Evolutionary conservation across 2,888 invertebrate species (phyloP).

Genomic region (Parnassius mnemosyne): DNA sequence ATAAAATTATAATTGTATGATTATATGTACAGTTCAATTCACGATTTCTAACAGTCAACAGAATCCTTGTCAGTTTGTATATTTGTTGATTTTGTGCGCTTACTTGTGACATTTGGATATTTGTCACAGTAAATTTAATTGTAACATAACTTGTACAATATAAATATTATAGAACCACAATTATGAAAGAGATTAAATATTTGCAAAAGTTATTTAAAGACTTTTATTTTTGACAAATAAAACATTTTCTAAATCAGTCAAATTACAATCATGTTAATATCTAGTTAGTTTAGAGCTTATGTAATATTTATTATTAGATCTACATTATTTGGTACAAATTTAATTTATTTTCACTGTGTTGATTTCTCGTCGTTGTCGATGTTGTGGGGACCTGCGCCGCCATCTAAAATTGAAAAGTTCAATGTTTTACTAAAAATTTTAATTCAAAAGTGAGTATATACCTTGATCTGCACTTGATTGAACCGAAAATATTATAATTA

Average conservation of each 20-base stretch:
- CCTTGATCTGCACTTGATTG: too few relatives aligned
- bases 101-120: conserved; percentile 51
- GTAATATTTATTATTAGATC: conserved; percentile 41
- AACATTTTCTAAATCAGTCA: conserved; percentile 43
- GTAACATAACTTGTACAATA: conserved; percentile 80
- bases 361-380: conserved; percentile 53
- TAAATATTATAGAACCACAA: conserved; percentile 81
- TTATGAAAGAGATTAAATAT: conserved; percentile 82
- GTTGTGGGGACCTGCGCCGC: conserved; percentile 82
- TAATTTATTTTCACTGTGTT: conserved; percentile 31
- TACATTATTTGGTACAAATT: conserved; percentile 49
- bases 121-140: conserved; percentile 67
- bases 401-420: conserved; percentile 51
- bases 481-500: too few relatives aligned
- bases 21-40: conserved; percentile 64
- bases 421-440: too few relatives aligned
- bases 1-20: conserved; percentile 42
- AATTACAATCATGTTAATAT: conserved; percentile 39
- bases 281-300: conserved; percentile 44
- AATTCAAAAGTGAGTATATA: too few relatives aligned
- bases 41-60: conserved; percentile 58
- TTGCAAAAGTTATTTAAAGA: conserved; percentile 75
- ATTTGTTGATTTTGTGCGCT: conserved; percentile 56
- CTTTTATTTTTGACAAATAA: conserved; percentile 58
- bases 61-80: conserved; percentile 54